phyloP scores from a whole-genome alignment of 2,888 invertebrate genomes.

The Meta bourneti region DNA sequence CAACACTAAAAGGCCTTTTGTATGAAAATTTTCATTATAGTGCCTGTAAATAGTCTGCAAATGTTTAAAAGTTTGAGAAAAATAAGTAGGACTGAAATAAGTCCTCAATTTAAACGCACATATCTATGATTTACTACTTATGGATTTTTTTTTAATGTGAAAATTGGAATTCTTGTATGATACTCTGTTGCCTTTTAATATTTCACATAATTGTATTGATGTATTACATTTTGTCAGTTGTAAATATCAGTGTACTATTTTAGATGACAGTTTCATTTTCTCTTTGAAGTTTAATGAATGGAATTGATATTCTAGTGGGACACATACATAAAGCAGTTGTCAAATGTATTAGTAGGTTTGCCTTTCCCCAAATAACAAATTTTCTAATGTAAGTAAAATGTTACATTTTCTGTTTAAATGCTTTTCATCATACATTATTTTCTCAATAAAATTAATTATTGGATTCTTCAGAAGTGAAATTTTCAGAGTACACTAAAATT shows the following conservation, averaged over 20 bases:
- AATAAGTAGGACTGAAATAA: background rate
- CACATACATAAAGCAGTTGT: too few species aligned
- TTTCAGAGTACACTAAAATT: too few species aligned
- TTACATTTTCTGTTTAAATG: too few species aligned
- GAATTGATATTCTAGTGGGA: too few species aligned
- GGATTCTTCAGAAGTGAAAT: too few species aligned
- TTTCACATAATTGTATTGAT: background rate
- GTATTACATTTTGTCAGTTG: background rate
- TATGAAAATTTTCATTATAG: background rate
- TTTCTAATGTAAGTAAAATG: too few species aligned
- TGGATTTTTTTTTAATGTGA: background rate
- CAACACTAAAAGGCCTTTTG: background rate
- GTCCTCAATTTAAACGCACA: conserved; percentile 1
- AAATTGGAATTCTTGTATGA: background rate
- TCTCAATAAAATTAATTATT: too few species aligned
- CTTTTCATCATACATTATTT: too few species aligned
- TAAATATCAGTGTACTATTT: background rate
- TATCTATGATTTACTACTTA: background rate
- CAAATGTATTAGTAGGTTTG: too few species aligned
- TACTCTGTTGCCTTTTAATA: background rate
- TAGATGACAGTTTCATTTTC: background rate
- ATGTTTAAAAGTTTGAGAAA: background rate
- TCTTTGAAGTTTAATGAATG: too few species aligned
- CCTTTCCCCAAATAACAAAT: too few species aligned
- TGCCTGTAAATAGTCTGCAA: background rate